Evolutionary conservation across 2,113 vertebrate genomes (phyloP).

Genomic region (Aphelocoma coerulescens): DNA sequence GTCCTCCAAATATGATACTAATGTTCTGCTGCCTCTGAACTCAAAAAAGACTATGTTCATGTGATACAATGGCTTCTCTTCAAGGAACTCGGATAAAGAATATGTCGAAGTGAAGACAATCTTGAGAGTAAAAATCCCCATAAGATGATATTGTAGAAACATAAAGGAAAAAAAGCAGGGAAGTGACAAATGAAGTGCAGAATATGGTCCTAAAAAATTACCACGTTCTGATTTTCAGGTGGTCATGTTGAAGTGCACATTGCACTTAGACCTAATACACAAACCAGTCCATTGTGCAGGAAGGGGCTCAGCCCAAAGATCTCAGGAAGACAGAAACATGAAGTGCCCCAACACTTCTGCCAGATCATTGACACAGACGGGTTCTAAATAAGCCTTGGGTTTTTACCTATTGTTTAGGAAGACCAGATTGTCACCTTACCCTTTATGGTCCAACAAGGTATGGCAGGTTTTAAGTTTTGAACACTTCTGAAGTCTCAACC

Average conservation of each 20-base stretch:
- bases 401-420: background rate
- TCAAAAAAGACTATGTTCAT: fast-evolving
- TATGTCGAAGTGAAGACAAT: background rate
- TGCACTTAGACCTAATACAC: background rate
- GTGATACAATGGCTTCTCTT: background rate
- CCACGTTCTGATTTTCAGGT: fast-evolving
- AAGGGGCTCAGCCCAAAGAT: background rate
- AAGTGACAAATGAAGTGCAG: background rate
- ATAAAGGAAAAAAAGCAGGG: background rate
- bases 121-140: background rate
- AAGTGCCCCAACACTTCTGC: background rate
- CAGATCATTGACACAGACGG: fast-evolving
- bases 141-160: background rate
- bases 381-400: fast-evolving
- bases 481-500: background rate
- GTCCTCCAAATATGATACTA: background rate
- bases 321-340: background rate
- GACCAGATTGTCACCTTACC: background rate
- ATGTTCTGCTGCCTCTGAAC: background rate
- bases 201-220: background rate
- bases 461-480: background rate
- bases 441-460: background rate
- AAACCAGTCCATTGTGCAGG: background rate
- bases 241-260: fast-evolving
- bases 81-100: background rate